phyloP scores from a whole-genome alignment of 2,113 vertebrate species.

The Xiphorhynchus elegans region DNA sequence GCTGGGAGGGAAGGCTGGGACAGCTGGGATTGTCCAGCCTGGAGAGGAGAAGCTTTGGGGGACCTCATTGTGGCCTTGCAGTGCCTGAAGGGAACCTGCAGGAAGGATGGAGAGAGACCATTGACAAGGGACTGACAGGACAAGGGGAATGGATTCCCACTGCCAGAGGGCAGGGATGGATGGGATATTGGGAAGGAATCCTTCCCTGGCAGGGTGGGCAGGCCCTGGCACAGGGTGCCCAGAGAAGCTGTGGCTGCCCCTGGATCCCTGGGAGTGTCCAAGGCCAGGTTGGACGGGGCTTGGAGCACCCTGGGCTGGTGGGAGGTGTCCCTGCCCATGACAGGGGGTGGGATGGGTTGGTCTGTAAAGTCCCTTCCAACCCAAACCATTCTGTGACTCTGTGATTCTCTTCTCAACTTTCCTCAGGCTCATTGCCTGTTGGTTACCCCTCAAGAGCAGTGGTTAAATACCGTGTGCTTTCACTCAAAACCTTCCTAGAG shows the following conservation, averaged over 20 bases:
- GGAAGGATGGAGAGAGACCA: not conserved
- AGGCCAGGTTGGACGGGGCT: not conserved
- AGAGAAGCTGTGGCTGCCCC: too few relatives aligned
- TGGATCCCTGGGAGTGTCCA: not conserved
- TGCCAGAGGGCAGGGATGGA: not conserved
- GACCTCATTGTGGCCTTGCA: too few relatives aligned
- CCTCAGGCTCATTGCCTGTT: not conserved
- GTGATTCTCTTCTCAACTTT: not conserved
- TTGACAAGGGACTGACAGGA: not conserved
- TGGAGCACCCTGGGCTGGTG: not conserved
- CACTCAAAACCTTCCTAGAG: not conserved
- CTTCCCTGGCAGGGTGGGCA: not conserved
- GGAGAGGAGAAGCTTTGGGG: too few relatives aligned
- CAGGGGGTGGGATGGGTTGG: rapidly evolving
- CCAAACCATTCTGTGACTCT: not conserved
- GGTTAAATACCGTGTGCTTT: not conserved
- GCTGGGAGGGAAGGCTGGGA: not conserved
- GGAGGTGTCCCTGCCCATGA: not conserved
- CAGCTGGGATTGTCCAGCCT: too few relatives aligned
- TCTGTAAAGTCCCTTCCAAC: rapidly evolving
- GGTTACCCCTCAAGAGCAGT: not conserved
- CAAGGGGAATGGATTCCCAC: not conserved
- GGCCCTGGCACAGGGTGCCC: too few relatives aligned
- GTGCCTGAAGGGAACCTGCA: too few relatives aligned
- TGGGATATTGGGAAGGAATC: not conserved